phyloP scores from a whole-genome alignment of 1,140 invertebrate species.

The Drosophila pseudoobscura region DNA sequence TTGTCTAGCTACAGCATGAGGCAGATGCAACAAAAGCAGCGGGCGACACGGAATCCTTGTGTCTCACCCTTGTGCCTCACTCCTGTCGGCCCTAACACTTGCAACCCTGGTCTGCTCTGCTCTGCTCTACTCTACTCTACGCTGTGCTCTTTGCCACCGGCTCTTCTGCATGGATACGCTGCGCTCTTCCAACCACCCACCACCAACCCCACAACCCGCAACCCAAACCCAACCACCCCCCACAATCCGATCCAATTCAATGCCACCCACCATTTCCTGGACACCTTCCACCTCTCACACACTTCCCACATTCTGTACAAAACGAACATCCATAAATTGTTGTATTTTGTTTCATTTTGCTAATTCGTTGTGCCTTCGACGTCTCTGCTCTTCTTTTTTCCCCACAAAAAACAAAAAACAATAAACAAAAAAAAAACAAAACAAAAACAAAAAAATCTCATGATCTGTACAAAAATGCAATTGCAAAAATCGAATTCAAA shows the following conservation, averaged over 20 bases:
- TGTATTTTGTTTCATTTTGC: slow-evolving; percentile 73
- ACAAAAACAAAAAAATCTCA: slow-evolving; percentile 45
- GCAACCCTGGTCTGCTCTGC: slow-evolving; percentile 27
- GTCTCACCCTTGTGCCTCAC: slow-evolving; percentile 11
- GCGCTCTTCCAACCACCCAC: slow-evolving; percentile 46
- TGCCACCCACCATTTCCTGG: slow-evolving; percentile 14
- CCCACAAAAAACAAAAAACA: slow-evolving; percentile 42
- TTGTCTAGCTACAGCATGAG: slow-evolving; percentile 6
- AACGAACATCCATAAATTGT: slow-evolving; percentile 70
- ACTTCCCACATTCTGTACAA: slow-evolving; percentile 56
- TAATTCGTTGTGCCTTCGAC: slow-evolving; percentile 77
- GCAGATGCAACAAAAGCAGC: slow-evolving; percentile 5
- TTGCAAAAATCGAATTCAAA: slow-evolving; percentile 61
- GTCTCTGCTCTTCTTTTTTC: slow-evolving; percentile 76
- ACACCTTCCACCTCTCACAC: slow-evolving; percentile 16
- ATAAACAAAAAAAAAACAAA: slow-evolving; percentile 28
- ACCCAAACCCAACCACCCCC: slow-evolving; percentile 20
- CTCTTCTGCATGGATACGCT: slow-evolving; percentile 42
- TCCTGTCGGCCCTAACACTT: slow-evolving; percentile 1
- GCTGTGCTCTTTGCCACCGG: slow-evolving; percentile 1
- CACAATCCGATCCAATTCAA: background rate
- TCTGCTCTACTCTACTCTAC: too few species aligned
- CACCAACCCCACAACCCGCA: slow-evolving; percentile 10
- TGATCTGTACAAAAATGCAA: slow-evolving; percentile 72
- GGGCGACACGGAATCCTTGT: slow-evolving; percentile 17